Base-by-base conservation (phyloP, 2,888 invertebrate genomes). In the Petrolisthes manimaculis region DNA sequence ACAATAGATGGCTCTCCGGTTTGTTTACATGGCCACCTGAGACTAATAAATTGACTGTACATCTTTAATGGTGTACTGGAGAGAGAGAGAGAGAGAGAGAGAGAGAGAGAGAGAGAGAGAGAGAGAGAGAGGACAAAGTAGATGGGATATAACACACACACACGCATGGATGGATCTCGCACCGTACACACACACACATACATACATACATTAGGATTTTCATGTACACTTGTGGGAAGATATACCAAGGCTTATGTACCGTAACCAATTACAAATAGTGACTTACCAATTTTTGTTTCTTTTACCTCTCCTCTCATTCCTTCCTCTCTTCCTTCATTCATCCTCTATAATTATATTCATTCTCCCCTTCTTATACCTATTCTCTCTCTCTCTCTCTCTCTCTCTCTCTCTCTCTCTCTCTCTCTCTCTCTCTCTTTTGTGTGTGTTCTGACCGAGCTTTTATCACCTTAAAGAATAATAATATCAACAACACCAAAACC, bases 21-120 rank as follows among this genome's bases (percentile, higher is more conserved):
- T 37, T 37, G 37, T 37, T 37, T 37, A 37, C 37, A 37, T 37
- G 37, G 37, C 37, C 37, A 37, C 37, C 37, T 37, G 37, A 37
- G 37, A 2, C 37, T 37, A 37, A 37, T 37, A 37, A 37, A 37
- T 37, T 37, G 0, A 37, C 37, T 37, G 37, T 37, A 67, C 1
- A 67, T 18, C 14, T 67, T 14, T 14, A 67, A 67, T 67, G 67
- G 18, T 18, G 18, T 67, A 18, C 18, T 14, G 18, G 18, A 67
- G 67, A 67, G 18, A 18, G 18, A 67, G 67, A 79, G 54, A 79
- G 78, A 79, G 77, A 77, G 77, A 77, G 77, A 77, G 77, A 77
- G 77, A 77, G 77, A 75, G 75, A 67, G 67, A 67, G 18, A 18
- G 18, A 67, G 67, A 79, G 54, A 79, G 78, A 79, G 77, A 77